phyloP scores from a whole-genome alignment of 2,797 vertebrate species.

The Uromys caudimaculatus region DNA sequence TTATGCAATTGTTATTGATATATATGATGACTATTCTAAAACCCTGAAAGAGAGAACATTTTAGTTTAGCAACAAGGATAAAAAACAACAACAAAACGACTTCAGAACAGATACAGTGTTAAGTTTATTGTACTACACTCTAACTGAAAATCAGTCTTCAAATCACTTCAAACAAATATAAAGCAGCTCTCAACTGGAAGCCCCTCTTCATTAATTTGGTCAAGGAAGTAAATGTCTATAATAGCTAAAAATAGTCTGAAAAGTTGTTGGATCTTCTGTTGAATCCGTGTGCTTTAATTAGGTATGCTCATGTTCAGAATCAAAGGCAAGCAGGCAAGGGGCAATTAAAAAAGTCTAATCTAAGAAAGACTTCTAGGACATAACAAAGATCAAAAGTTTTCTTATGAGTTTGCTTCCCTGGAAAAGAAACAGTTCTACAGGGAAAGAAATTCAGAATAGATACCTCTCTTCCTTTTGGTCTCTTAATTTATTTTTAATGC shows the following conservation, averaged over 20 bases:
- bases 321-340: not conserved
- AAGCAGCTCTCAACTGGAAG: not conserved
- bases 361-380: not conserved
- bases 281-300: not conserved
- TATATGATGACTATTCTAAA: not conserved
- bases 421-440: constrained; percentile 9
- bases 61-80: constrained; percentile 30
- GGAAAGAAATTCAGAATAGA: not conserved
- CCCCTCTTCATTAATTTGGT: not conserved
- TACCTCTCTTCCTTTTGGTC: constrained; percentile 36
- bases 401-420: not conserved
- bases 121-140: not conserved
- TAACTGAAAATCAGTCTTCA: constrained; percentile 13
- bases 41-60: not conserved
- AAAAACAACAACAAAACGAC: not conserved
- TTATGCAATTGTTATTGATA: not conserved
- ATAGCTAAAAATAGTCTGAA: not conserved
- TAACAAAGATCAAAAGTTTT: constrained; percentile 53
- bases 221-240: not conserved
- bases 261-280: not conserved
- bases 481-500: constrained; percentile 56
- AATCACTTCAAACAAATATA: not conserved
- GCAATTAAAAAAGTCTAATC: constrained; percentile 6
- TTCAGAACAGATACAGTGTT: constrained; percentile 25
- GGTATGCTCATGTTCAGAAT: not conserved